These are phyloP conservation scores for Carlito syrichta DNA, from an alignment of 2,113 vertebrate species.

Conservation along the genomic window DNA sequence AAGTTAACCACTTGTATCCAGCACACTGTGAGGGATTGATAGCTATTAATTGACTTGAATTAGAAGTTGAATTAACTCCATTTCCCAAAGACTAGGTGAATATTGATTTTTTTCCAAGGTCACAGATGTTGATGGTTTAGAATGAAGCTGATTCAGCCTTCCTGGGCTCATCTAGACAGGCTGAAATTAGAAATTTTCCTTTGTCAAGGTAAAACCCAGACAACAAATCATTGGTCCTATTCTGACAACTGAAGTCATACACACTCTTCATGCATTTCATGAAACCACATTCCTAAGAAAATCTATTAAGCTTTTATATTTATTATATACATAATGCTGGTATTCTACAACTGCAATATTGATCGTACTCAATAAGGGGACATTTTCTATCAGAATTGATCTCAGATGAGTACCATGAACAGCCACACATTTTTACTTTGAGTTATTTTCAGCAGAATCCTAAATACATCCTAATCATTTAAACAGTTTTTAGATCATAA, in stretches of 20 bases:
- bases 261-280: not conserved
- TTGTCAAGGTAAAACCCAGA: too few relatives aligned
- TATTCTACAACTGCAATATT: not conserved
- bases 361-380: not conserved
- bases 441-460: slow-evolving; percentile 29
- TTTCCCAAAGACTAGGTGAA: slow-evolving; percentile 36
- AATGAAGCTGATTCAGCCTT: slow-evolving; percentile 55
- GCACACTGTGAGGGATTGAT: not conserved
- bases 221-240: too few relatives aligned
- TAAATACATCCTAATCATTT: not conserved
- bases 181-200: too few relatives aligned
- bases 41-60: slow-evolving; percentile 21
- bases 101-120: slow-evolving; percentile 55
- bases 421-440: not conserved
- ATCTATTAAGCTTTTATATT: not conserved
- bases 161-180: not conserved
- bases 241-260: too few relatives aligned
- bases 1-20: not conserved
- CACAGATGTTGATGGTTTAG: slow-evolving; percentile 18
- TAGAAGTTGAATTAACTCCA: slow-evolving; percentile 35
- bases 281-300: not conserved
- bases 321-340: not conserved
- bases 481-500: not conserved
- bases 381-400: not conserved
- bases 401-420: not conserved